A percentile compares a stretch with the other conserved stretches of the same genome.
These are phyloP conservation scores for Formicarius rufipectus DNA, from an alignment of 2,113 vertebrate species.

Conservation along the genomic window DNA sequence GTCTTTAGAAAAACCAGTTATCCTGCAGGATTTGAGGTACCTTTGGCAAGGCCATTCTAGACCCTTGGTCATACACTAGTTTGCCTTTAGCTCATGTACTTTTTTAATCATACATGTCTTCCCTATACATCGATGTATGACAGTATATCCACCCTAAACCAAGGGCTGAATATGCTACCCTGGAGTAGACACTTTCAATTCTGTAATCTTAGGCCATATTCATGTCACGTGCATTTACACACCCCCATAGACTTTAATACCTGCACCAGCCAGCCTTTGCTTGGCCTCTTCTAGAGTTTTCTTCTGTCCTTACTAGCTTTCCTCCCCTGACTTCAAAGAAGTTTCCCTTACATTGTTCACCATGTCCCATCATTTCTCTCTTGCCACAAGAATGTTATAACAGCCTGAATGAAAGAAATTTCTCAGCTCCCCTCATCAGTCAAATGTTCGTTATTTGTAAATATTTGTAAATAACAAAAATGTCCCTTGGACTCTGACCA, in stretches of 20 bases:
- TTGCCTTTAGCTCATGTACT: background rate
- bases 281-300: background rate
- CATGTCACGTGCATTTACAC: background rate
- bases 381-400: background rate
- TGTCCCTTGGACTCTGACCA: background rate
- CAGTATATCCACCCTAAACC: background rate
- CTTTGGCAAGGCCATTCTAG: background rate
- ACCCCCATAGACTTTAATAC: background rate
- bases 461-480: no score
- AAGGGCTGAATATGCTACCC: background rate
- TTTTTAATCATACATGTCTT: background rate
- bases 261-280: background rate
- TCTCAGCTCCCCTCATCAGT: background rate
- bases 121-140: background rate
- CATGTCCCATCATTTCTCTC: background rate
- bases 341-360: background rate
- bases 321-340: background rate
- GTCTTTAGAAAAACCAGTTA: background rate
- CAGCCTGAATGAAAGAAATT: background rate
- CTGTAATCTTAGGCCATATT: background rate
- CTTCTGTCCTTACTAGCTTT: background rate
- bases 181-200: background rate
- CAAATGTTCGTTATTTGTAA: background rate
- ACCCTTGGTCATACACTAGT: background rate
- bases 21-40: background rate